Percentiles rank a stretch among this genome's conserved stretches.
Conservation (phyloP, 2,797 vertebrate species). For the Enteromius treurensis region DNA sequence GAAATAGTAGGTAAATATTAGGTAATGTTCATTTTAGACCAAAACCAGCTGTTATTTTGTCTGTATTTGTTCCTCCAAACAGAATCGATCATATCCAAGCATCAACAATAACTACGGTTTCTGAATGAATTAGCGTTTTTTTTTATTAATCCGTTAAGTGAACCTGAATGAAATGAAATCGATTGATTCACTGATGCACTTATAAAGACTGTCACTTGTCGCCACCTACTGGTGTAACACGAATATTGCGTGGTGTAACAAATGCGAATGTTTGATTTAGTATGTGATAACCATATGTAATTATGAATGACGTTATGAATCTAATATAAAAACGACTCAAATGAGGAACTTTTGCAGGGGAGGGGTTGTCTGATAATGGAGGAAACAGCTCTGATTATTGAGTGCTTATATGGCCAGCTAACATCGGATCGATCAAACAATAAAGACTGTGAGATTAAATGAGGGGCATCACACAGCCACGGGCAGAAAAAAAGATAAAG, state of each 20-base stretch:
- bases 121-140: not conserved
- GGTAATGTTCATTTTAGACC: not conserved
- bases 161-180: not conserved
- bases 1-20: not conserved
- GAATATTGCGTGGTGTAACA: not conserved
- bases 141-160: not conserved
- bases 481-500: conserved; percentile 59
- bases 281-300: not conserved
- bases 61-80: not conserved
- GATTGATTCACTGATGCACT: not conserved
- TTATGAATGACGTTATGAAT: too few relatives aligned
- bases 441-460: conserved; percentile 36
- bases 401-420: conserved; percentile 61
- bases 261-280: not conserved
- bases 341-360: not conserved
- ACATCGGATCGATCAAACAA: conserved; percentile 59
- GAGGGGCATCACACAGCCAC: conserved; percentile 31
- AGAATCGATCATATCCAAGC: not conserved
- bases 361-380: not conserved
- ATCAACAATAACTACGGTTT: not conserved
- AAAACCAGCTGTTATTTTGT: not conserved
- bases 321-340: not conserved
- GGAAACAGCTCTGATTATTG: conserved; percentile 57
- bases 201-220: not conserved
- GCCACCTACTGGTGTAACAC: not conserved